Evolutionary conservation across 2,113 vertebrate species (phyloP), one percentile per base, ranked within the genome.

Genomic region (Mellivora capensis): DNA sequence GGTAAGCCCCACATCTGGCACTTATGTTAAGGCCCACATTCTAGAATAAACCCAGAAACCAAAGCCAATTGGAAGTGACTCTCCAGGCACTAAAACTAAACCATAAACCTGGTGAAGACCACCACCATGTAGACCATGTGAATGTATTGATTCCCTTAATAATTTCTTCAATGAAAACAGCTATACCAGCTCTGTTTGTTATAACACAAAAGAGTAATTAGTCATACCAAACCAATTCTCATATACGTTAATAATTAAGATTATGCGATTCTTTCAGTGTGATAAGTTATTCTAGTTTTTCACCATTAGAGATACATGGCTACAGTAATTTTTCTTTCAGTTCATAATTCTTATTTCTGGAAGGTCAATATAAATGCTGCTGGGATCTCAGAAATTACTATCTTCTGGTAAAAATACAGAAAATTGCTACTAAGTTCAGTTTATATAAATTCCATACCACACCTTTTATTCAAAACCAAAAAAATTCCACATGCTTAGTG

Each of bases 321-420:
- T 72, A 3, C 39, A 39, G 62, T 61, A 4, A 29, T 59, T 27
- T 77, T 59, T 72, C 14, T 84, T 87, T 54, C 25, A 69, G 3
- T n/a, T 18, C 25, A 34, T 86, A 49, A 5, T 4, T 67, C 85
- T 90, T 94, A 64, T 85, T 52, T 61, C n/a, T 82, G 37, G 52
- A 83, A 96, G 57, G 6, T 64, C 21, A 94, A 15, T 82, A n/a
- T 47, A 91, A 96, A 74, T 74, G 34, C 71, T 81, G 1, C 17
- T 81, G 37, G 44, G 11, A 71, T 86, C 37, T 82, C 25, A 90
- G 25, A 42, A 76, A 87, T 39, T 52, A 42, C 2, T 69, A 42
- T 3, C 10, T 86, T 4, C 49, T 86, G n/a, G 76, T 82, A 37
- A 49, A 96, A 95, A 91, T 91, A 76, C 64, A 79, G 39, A 15